A percentile compares a stretch with the other conserved stretches of the same genome.
Conservation (phyloP, 1,140 invertebrate species). For the Procambarus clarkii region DNA sequence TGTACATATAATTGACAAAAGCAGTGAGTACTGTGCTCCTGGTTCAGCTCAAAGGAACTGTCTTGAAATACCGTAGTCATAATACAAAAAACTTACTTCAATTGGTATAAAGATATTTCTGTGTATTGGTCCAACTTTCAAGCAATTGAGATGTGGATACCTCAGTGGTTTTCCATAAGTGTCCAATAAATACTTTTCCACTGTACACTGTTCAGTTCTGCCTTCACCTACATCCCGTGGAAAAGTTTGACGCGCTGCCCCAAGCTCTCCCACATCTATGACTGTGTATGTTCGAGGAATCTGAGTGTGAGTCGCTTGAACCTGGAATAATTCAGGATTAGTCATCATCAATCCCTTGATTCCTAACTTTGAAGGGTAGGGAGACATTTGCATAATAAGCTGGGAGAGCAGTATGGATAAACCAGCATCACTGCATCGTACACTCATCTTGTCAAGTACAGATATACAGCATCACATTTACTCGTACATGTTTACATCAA, state of each 20-base stretch:
- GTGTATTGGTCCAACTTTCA: background rate
- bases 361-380: too few species aligned
- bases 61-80: too few species aligned
- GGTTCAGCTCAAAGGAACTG: too few species aligned
- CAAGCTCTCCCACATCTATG: background rate
- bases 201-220: background rate
- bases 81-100: background rate
- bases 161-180: background rate
- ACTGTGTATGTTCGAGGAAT: background rate
- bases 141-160: background rate
- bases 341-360: too few species aligned
- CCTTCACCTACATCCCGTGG: background rate
- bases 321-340: background rate
- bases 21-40: too few species aligned
- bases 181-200: background rate
- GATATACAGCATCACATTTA: too few species aligned
- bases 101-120: conserved; percentile 4
- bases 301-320: background rate
- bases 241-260: background rate
- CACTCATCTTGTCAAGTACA: too few species aligned
- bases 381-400: too few species aligned
- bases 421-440: too few species aligned
- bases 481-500: too few species aligned
- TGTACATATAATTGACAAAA: too few species aligned
- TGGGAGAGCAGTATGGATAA: too few species aligned